These are phyloP conservation scores for Paelopatides confundens DNA, from an alignment of 53 echinoderm and acorn worm genomes.

Conservation along the genomic window DNA sequence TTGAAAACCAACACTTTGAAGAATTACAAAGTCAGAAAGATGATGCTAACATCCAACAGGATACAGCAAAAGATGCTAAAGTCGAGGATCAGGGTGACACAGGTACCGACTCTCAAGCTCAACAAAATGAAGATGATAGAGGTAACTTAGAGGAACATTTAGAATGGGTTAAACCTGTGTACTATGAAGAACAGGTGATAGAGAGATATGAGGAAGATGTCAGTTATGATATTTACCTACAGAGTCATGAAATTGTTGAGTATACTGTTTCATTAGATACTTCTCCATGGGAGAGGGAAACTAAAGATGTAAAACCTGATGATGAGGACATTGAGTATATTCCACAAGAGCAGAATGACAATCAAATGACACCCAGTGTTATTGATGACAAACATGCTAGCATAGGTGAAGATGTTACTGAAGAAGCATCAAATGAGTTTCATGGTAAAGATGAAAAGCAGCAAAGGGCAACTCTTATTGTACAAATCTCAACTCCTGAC, in stretches of 20 bases:
- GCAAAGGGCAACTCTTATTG: neutral
- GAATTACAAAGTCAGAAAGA: neutral
- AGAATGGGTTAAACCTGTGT: slow-evolving; percentile 44
- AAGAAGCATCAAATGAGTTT: neutral
- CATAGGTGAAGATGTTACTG: neutral
- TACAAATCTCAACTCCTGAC: no score
- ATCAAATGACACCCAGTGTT: neutral
- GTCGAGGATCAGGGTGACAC: no score
- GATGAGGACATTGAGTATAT: neutral
- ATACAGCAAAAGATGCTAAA: no score
- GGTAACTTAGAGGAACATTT: slow-evolving; percentile 51
- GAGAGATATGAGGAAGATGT: slow-evolving; percentile 36
- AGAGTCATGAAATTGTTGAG: slow-evolving; percentile 27
- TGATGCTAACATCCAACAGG: no score
- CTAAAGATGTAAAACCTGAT: neutral
- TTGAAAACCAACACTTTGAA: neutral
- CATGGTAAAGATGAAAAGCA: neutral
- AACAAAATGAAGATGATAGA: neutral
- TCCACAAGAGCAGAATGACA: neutral
- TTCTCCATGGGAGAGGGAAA: slow-evolving; percentile 1
- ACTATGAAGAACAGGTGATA: slow-evolving; percentile 34
- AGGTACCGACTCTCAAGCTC: neutral
- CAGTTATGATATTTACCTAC: slow-evolving; percentile 30
- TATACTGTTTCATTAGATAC: slow-evolving; percentile 31
- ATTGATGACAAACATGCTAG: neutral